Conservation (phyloP, 2,888 invertebrate species). For the Drosophila neotestacea region DNA sequence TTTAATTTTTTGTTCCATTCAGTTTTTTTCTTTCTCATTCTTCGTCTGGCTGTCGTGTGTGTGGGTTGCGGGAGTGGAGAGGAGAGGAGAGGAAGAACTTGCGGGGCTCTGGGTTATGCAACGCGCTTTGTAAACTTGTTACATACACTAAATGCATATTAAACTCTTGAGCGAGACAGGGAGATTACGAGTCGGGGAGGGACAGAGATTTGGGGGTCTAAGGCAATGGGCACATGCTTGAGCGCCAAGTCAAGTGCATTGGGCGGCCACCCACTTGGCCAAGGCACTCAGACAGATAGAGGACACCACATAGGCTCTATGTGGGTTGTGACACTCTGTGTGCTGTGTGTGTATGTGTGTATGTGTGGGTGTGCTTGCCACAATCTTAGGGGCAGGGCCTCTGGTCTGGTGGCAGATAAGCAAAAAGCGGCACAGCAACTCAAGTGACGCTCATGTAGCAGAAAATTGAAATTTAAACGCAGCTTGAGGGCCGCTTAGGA, state of each 20-base stretch:
- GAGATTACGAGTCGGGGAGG: not conserved
- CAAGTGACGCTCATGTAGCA: slow-evolving; percentile 78
- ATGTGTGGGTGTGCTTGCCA: slow-evolving; percentile 2
- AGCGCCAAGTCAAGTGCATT: slow-evolving; percentile 76
- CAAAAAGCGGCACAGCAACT: slow-evolving; percentile 67
- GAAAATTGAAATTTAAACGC: slow-evolving; percentile 81
- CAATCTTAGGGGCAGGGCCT: not conserved
- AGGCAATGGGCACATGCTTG: slow-evolving; percentile 55
- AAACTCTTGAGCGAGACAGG: slow-evolving; percentile 61
- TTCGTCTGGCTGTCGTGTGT: slow-evolving; percentile 2
- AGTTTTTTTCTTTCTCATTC: not conserved
- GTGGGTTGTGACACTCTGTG: not conserved
- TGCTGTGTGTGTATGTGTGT: not conserved
- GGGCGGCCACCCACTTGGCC: slow-evolving; percentile 51
- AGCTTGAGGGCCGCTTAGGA: slow-evolving; percentile 69
- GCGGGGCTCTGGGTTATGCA: slow-evolving; percentile 52
- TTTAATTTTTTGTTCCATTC: slow-evolving; percentile 9
- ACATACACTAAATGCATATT: slow-evolving; percentile 79
- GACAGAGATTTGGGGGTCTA: slow-evolving; percentile 2
- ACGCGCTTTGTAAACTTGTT: slow-evolving; percentile 70
- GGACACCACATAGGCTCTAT: not conserved
- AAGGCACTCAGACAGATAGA: slow-evolving; percentile 38
- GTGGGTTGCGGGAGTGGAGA: too few relatives aligned
- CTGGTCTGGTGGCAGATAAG: slow-evolving; percentile 35
- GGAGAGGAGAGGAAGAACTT: too few relatives aligned